Conservation (phyloP, 2,888 invertebrate genomes). For the Branchipolynoe longqiensis region DNA sequence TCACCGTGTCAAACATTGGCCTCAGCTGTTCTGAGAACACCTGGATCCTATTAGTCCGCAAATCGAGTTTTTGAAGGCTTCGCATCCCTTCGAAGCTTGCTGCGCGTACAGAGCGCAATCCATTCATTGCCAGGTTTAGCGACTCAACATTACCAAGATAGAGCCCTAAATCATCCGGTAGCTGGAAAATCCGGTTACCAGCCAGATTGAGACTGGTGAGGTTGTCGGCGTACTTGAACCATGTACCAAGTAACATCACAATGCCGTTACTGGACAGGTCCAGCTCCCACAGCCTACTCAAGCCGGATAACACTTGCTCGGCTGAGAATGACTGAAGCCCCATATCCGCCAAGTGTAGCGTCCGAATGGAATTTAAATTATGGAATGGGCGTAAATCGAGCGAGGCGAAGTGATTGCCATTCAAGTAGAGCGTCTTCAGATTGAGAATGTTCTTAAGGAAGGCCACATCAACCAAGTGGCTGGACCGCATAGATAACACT, state of each 20-base stretch:
- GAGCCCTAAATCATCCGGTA: constrained; percentile 59
- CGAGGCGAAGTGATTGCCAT: constrained; percentile 59
- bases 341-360: constrained; percentile 8
- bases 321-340: constrained; percentile 28
- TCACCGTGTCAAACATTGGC: constrained; percentile 43
- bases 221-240: constrained; percentile 57
- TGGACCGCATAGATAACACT: constrained; percentile 36
- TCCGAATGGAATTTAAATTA: constrained; percentile 23
- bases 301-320: constrained; percentile 39
- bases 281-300: constrained; percentile 42
- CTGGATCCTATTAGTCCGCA: constrained; percentile 62
- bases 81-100: constrained; percentile 48
- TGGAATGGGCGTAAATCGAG: constrained; percentile 34
- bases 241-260: constrained; percentile 12
- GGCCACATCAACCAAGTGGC: constrained; percentile 30
- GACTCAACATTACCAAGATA: constrained; percentile 34
- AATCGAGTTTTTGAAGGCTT: constrained; percentile 56
- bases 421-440: constrained; percentile 59
- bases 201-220: constrained; percentile 55
- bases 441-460: constrained; percentile 59
- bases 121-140: constrained; percentile 57
- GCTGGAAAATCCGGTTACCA: constrained; percentile 56
- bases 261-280: constrained; percentile 61
- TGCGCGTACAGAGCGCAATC: constrained; percentile 23
- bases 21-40: constrained; percentile 46